Base-by-base conservation (phyloP, 2,113 vertebrate genomes). In the Morone saxatilis region DNA sequence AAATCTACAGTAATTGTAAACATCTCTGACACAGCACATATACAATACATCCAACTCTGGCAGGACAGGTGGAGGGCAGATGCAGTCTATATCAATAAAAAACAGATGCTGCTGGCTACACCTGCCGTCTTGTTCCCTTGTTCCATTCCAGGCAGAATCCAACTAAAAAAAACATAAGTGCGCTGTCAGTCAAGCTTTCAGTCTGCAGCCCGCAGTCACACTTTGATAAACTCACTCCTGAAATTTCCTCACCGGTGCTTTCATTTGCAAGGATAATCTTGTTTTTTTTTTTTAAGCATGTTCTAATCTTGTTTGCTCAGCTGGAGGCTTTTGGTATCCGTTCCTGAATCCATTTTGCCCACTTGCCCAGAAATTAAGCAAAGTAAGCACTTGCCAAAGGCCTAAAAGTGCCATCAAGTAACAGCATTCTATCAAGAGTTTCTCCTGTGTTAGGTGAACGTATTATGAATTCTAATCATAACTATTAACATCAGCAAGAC, bases 71-170 rank as follows among this genome's bases (percentile, higher is more conserved):
- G 53, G 75, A 90, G 88, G 71, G 80, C 66, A 86, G 83, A 80
- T 77, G 71, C 79, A 63, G 76, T 76, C 83, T 86, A 76, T 93
- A 94, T 95, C 93, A 91, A 89, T 91, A 84, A 90, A 92, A 91
- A 92, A 86, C 93, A 95, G 92, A 88, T 87, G 91, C 80, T 83
- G 80, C 85, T 56, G 74, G 73, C 81, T 82, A 69, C 85, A 88
- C 83, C 85, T 77, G 84, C 76, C 79, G 13, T 85, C 71, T 70
- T 67, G 50, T 62, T 86, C 43, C 68, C 67, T 61, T 59, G 70
- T 83, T 72, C 65, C 65, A 25, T 78, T 66, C 85, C 62, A 74
- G 84, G 71, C 81, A 73, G 77, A 84, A 78, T 76, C 79, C 61
- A 77, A 67, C 51, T 13, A 36, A 80, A 48, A 76, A 85, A 81